phyloP scores from a whole-genome alignment of 1,140 invertebrate genomes.

The Drosophila trapezifrons region DNA sequence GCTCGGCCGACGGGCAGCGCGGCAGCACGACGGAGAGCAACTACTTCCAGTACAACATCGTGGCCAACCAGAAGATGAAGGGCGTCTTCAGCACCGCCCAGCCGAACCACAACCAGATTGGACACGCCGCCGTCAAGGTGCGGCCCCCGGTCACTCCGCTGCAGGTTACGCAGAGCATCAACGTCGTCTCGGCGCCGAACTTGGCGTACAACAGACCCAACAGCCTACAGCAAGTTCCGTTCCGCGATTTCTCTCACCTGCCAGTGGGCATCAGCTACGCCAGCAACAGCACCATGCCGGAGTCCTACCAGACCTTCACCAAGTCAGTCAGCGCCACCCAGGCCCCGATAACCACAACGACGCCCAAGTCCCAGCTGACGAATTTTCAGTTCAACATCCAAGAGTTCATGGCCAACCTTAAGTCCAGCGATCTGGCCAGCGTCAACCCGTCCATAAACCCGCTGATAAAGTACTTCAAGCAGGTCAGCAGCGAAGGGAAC shows the following conservation, averaged over 20 bases:
- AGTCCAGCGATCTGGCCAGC: constrained; percentile 66
- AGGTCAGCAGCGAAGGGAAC: constrained; percentile 58
- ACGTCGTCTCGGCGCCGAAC: constrained; percentile 70
- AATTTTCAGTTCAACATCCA: constrained; percentile 75
- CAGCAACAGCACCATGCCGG: constrained; percentile 57
- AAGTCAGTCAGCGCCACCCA: constrained; percentile 51
- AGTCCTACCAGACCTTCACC: constrained; percentile 74
- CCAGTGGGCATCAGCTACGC: constrained; percentile 66
- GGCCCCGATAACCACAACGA: constrained; percentile 18
- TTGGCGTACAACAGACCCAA: constrained; percentile 50
- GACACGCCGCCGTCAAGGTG: constrained; percentile 47
- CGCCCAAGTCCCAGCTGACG: constrained; percentile 40
- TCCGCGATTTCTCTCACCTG: constrained; percentile 48
- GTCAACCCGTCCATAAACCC: constrained; percentile 73
- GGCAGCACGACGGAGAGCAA: constrained; percentile 74
- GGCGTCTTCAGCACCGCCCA: constrained; percentile 53
- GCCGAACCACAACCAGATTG: constrained; percentile 60
- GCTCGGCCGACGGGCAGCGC: constrained; percentile 13
- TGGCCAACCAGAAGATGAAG: constrained; percentile 82
- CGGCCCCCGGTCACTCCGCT: constrained; percentile 56
- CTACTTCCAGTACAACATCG: constrained; percentile 79
- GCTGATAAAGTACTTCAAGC: constrained; percentile 77
- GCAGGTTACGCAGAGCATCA: constrained; percentile 67
- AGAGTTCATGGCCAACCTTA: constrained; percentile 77
- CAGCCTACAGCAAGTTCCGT: constrained; percentile 47